Evolutionary conservation across 2,113 vertebrate species (phyloP), one percentile per base, ranked within the genome.

Genomic region (Australoheros scitulus): DNA sequence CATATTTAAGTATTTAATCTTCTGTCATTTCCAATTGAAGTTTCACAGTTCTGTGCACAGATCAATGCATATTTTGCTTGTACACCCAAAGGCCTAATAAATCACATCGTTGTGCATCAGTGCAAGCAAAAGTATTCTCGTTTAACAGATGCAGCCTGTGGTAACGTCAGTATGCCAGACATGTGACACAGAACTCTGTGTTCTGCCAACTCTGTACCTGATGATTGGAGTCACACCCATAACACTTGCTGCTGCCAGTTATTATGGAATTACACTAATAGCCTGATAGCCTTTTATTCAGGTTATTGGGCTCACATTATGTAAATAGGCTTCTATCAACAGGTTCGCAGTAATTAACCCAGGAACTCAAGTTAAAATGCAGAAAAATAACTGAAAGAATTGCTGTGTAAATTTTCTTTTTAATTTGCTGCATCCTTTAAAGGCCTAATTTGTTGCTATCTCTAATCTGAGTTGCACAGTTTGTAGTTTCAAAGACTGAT

Each of bases 141-240:
- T 83, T 78, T 41, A 29, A 75, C 43, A 34, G 70, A 6, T 57
- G 18, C 29, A 80, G 84, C 52, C 64, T 63, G 75, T 65, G 64
- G 79, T 74, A 36, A 47, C 80, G 86, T 82, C 70, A 76, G 55
- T 4, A 2, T 77, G 80, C 79, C 81, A 89, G 80, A 89, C 83
- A 34, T 43, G 58, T 17, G 9, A 4, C 43, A 52, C 74, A 79
- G 26, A 76, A 75, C 78, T 10, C 59, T 7, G 15, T 59, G 72
- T 56, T 61, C 77, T 83, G 80, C 82, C 82, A 92, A 47, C 7
- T 77, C 36, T 75, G 20, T 72, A 60, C 61, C 36, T 17, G 13
- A 17, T 24, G 76, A 61, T 79, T 77, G 79, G 32, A 86, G 83
- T 86, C 88, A 83, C 84, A 89, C 88, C 88, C 87, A 83, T 47